These are phyloP conservation scores for Grantiella picta DNA, from an alignment of 2,113 vertebrate genomes.

Conservation along the genomic window DNA sequence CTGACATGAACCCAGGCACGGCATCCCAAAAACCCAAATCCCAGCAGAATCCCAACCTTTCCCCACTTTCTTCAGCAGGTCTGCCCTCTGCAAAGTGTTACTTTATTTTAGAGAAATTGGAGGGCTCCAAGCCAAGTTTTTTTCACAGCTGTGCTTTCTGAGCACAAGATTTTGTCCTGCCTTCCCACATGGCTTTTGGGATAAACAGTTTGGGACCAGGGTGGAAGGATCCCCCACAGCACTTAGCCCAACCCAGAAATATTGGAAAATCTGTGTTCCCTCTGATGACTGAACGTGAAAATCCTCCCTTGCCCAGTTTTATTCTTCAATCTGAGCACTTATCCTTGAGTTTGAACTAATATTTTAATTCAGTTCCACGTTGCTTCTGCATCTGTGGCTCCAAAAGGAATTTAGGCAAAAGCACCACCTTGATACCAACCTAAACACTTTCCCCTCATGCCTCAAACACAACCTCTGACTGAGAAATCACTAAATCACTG, in stretches of 20 bases:
- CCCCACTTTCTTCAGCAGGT: background rate
- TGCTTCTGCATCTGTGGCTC: background rate
- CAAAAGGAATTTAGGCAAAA: background rate
- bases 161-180: background rate
- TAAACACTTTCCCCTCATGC: background rate
- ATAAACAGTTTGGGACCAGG: background rate
- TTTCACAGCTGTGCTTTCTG: background rate
- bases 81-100: background rate
- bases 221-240: fast-evolving
- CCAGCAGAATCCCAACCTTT: background rate
- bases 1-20: background rate
- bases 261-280: background rate
- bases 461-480: background rate
- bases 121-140: fast-evolving
- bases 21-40: background rate
- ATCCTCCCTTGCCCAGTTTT: fast-evolving
- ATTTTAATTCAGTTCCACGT: background rate
- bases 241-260: background rate
- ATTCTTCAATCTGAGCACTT: background rate
- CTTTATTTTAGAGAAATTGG: fast-evolving
- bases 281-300: background rate
- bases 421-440: background rate
- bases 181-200: background rate
- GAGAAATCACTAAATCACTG: background rate
- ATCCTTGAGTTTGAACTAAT: background rate